Evolutionary conservation across 1,140 invertebrate species (phyloP).

Genomic region (Temnothorax nylanderi): DNA sequence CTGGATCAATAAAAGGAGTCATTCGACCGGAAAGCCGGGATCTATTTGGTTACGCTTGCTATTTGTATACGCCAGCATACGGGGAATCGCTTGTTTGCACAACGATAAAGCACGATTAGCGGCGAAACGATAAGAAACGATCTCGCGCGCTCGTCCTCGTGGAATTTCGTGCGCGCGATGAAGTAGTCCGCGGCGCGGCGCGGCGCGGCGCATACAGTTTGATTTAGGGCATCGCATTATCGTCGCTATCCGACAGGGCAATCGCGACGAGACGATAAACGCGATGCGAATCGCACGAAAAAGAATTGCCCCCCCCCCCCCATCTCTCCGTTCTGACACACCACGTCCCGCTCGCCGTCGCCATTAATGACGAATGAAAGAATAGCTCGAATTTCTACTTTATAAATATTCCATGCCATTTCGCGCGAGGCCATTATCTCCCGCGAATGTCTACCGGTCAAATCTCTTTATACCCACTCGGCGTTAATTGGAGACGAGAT

Average conservation of each 20-base stretch:
- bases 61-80: not conserved
- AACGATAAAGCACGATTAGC: constrained; percentile 48
- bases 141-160: not conserved
- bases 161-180: constrained; percentile 60
- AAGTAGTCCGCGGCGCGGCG: not conserved
- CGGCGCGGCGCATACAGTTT: not conserved
- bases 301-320: not conserved
- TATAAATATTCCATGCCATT: not conserved
- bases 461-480: not conserved
- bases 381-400: not conserved
- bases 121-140: constrained; percentile 45
- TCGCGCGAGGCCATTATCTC: not conserved
- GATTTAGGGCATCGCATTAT: constrained; percentile 64
- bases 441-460: not conserved
- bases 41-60: not conserved
- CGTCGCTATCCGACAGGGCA: constrained; percentile 30
- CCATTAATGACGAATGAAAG: not conserved
- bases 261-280: constrained; percentile 63
- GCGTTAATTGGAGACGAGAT: not conserved
- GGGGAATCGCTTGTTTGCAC: constrained; percentile 13
- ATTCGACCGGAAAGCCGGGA: not conserved
- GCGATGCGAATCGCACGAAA: not conserved
- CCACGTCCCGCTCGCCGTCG: not conserved
- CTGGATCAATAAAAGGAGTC: not conserved
- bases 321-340: not conserved